Base-by-base conservation (phyloP, 2,113 vertebrate genomes). In the Channa maculata region DNA sequence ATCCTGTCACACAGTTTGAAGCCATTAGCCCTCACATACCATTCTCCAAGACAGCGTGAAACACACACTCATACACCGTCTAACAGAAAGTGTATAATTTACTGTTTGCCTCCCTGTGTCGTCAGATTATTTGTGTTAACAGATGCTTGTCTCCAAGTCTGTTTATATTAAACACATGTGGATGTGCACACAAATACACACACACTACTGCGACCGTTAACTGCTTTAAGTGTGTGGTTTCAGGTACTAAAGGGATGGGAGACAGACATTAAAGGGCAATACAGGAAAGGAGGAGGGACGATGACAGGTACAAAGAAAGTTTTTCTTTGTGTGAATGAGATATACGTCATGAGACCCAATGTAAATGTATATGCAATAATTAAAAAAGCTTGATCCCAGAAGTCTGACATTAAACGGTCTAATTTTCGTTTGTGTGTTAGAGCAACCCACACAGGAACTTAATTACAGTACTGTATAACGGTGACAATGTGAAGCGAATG, bases 131-230 rank as follows among this genome's bases (percentile, higher is more conserved):
- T 72, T 49, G 38, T 86, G 75, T 36, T 79, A 65, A 83, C 41
- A 77, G 81, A 74, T 51, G 11, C 66, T 70, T 74, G 66, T 72
- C 59, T 82, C 66, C 15, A 24, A 52, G 72, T 84, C 64, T 91
- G 92, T 93, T 91, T 90, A 75, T 84, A 88, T 55, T 82, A 75
- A 66, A 90, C 83, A 91, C 71, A 71, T 34, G 38, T 24, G 13
- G 55, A 37, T 24, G 43, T 41, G 24, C 65, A 59, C 55, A 77
- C 46, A 66, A 33, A 37, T 10, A 59, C 60, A 61, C 64, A 71
- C 68, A 50, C 61, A 57, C 58, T 13, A 5, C 61, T 0, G 13
- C 2, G 24, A 74, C 86, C 63, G 86, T 93, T 91, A 91, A 90
- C 91, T 80, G 88, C 63, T 80, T 58, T n/a, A 52, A 82, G 71